A percentile compares a stretch with the other conserved stretches of the same genome.
phyloP scores from a whole-genome alignment of 2,888 invertebrate genomes.

The Lasioglossum vierecki region DNA sequence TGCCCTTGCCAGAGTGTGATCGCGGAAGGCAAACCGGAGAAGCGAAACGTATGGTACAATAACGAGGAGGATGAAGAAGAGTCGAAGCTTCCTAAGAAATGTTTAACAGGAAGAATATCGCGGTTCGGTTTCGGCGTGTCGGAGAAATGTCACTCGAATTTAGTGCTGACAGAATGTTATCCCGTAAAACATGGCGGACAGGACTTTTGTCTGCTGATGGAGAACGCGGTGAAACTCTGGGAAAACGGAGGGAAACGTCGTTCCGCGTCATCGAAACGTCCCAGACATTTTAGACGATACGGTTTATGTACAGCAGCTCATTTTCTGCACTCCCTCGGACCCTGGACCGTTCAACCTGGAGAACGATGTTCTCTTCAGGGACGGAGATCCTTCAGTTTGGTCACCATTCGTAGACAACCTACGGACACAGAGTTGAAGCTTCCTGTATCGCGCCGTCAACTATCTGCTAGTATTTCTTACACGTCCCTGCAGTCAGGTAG shows the following conservation, averaged over 20 bases:
- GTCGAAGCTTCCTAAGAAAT: constrained; percentile 5
- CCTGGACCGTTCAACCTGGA: constrained; percentile 84
- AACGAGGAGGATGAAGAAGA: background rate
- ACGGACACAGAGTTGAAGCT: constrained; percentile 82
- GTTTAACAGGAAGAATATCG: constrained; percentile 69
- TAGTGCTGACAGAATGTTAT: constrained; percentile 78
- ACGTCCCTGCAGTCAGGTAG: constrained; percentile 77
- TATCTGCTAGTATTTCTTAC: constrained; percentile 84
- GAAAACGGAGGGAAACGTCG: constrained; percentile 55
- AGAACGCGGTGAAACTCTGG: constrained; percentile 75
- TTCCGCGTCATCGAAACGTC: constrained; percentile 22
- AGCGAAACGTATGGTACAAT: constrained; percentile 40
- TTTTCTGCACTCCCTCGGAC: constrained; percentile 85
- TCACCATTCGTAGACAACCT: constrained; percentile 81
- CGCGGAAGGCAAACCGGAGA: constrained; percentile 13
- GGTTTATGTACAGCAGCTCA: constrained; percentile 84
- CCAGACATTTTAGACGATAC: constrained; percentile 83
- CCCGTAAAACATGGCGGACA: background rate
- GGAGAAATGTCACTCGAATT: constrained; percentile 84
- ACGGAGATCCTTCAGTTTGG: constrained; percentile 83
- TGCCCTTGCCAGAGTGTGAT: constrained; percentile 45
- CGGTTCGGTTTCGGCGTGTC: constrained; percentile 84
- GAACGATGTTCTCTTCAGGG: constrained; percentile 84
- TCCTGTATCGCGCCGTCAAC: constrained; percentile 83
- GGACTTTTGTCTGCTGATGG: constrained; percentile 68